phyloP scores from a whole-genome alignment of 2,797 vertebrate species.

The Coracias cyanogaster region DNA sequence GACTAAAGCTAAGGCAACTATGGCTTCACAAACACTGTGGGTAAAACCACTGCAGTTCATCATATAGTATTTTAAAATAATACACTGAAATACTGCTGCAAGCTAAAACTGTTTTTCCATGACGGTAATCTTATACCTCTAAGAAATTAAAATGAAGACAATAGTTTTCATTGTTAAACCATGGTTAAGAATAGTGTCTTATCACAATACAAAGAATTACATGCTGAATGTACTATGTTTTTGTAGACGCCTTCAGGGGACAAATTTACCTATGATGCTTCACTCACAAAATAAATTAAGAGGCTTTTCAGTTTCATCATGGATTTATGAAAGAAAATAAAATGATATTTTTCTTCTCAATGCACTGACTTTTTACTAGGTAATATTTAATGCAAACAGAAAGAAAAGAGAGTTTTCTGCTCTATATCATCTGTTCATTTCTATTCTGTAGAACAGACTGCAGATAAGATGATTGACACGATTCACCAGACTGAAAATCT shows the following conservation, averaged over 20 bases:
- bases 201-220: conserved; percentile 2
- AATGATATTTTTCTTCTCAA: not conserved
- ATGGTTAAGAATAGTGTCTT: not conserved
- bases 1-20: not conserved
- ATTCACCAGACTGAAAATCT: not conserved
- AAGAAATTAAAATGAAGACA: conserved; percentile 39
- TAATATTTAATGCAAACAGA: not conserved
- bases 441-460: not conserved
- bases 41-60: conserved; percentile 16
- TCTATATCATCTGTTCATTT: not conserved
- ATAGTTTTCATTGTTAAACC: conserved; percentile 7
- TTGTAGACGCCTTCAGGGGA: not conserved
- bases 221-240: not conserved
- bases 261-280: not conserved
- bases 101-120: conserved; percentile 6
- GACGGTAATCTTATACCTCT: not conserved
- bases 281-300: not conserved
- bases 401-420: not conserved
- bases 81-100: conserved; percentile 29
- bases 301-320: not conserved
- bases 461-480: not conserved
- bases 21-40: conserved; percentile 9
- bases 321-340: not conserved
- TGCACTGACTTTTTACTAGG: not conserved
- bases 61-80: conserved; percentile 53